phyloP scores from a whole-genome alignment of 2,888 invertebrate species.

The Himalopsyche kuldschensis region DNA sequence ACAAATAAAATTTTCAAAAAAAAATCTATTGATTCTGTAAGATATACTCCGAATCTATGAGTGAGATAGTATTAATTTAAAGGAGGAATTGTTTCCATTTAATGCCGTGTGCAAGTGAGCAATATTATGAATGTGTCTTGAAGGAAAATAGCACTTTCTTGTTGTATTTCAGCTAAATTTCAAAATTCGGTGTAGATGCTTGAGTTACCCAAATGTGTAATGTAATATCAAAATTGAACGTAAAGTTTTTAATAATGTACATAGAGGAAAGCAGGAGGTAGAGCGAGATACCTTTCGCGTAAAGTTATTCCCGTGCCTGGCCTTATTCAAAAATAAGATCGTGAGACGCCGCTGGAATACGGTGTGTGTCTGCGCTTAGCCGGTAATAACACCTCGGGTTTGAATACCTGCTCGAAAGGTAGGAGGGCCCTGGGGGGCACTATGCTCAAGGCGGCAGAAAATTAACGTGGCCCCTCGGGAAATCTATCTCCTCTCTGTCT shows the following conservation, averaged over 20 bases:
- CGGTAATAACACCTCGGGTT: conserved; percentile 59
- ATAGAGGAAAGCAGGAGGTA: background rate
- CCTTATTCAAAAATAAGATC: conserved; percentile 22
- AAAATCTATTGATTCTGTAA: too few species aligned
- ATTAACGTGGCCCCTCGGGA: conserved; percentile 71
- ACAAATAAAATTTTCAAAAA: too few species aligned
- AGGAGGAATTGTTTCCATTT: too few species aligned
- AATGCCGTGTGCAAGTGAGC: too few species aligned
- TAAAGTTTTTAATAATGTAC: conserved; percentile 2
- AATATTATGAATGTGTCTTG: background rate
- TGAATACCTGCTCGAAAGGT: conserved; percentile 60
- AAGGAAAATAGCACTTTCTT: background rate
- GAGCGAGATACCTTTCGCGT: background rate
- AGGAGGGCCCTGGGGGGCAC: conserved; percentile 64
- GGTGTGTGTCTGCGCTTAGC: conserved; percentile 44
- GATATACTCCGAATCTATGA: too few species aligned
- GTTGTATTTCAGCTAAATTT: background rate
- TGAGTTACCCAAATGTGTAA: background rate
- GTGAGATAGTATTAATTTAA: too few species aligned
- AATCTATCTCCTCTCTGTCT: conserved; percentile 61
- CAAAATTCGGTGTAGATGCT: background rate
- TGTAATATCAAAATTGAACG: background rate
- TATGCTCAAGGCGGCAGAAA: conserved; percentile 79
- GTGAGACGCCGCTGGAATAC: conserved; percentile 10
- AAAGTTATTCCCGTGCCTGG: background rate